Evolutionary conservation across 2,888 invertebrate species (phyloP), one percentile per base, ranked within the genome.

Genomic region (Epiperipatus broadwayi): DNA sequence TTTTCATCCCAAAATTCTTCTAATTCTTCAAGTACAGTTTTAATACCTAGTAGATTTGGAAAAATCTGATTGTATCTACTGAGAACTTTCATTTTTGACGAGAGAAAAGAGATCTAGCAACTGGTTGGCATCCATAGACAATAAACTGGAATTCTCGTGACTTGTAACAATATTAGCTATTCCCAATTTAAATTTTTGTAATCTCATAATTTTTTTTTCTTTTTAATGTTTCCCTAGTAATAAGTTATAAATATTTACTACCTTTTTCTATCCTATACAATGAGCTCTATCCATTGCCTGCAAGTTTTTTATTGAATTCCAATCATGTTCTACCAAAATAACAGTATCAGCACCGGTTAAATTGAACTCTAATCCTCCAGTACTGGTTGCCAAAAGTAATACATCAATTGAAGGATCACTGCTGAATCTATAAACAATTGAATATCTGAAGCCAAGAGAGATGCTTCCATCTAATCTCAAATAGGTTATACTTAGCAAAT

Each of bases 241-340:
- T n/a, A n/a, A n/a, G n/a, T n/a, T n/a, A 45, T 66, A 66, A 3
- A 66, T 66, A 47, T 63, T 66, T 10, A 66, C 66, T 10, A 61
- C 63, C 40, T 59, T 57, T 46, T 59, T 63, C 53, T 66, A 66
- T 8, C 66, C 66, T 35, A 66, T 58, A 29, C 66, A 52, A 50
- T 66, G 66, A 5, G 66, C 66, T 33, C 66, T 47, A 49, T 63
- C 62, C 61, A 63, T 63, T 3, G 62, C 61, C 54, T 65, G 65
- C 27, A 64, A 47, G 49, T 66, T 66, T 45, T 61, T 63, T 55
- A 59, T 60, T 2, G 66, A 66, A 49, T 66, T 66, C 65, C 66
- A 66, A 49, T 67, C 66, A 48, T 66, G 65, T 44, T 66, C 66
- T 27, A 65, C 54, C 53, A 66, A 66, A 39, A 66, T 61, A 5